These are phyloP conservation scores for Dendroctonus ponderosae DNA, from an alignment of 1,140 invertebrate genomes.

Conservation along the genomic window DNA sequence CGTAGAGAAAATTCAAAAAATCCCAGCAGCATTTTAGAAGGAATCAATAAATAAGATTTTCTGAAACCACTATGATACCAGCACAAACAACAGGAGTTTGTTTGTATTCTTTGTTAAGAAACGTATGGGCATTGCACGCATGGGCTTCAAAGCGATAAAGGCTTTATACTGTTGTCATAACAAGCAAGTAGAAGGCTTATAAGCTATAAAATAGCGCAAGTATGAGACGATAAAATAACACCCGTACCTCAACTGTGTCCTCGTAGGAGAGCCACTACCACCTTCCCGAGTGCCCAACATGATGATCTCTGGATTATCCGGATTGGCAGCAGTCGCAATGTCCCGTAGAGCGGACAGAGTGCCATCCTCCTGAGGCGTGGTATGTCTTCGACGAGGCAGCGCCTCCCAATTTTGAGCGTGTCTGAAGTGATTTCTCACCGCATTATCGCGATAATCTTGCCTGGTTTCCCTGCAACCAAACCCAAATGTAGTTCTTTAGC, in stretches of 20 bases:
- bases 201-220: too few relatives aligned
- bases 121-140: too few relatives aligned
- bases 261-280: conserved; percentile 15
- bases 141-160: too few relatives aligned
- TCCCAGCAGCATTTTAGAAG: too few relatives aligned
- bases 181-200: too few relatives aligned
- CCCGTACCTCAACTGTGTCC: conserved; percentile 18
- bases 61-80: too few relatives aligned
- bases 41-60: too few relatives aligned
- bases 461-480: conserved; percentile 16
- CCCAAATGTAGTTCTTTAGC: not conserved
- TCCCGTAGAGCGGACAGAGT: conserved; percentile 14
- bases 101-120: too few relatives aligned
- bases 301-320: conserved; percentile 24
- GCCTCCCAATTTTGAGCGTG: conserved; percentile 23
- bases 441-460: conserved; percentile 11
- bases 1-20: too few relatives aligned
- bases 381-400: not conserved
- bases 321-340: conserved; percentile 22
- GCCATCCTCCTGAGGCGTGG: conserved; percentile 12
- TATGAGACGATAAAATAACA: too few relatives aligned
- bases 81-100: too few relatives aligned
- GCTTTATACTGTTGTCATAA: too few relatives aligned
- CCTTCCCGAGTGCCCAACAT: conserved; percentile 20
- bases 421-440: conserved; percentile 7